Evolutionary conservation across 2,888 invertebrate species (phyloP).

Genomic region (Cynaeus angustus): DNA sequence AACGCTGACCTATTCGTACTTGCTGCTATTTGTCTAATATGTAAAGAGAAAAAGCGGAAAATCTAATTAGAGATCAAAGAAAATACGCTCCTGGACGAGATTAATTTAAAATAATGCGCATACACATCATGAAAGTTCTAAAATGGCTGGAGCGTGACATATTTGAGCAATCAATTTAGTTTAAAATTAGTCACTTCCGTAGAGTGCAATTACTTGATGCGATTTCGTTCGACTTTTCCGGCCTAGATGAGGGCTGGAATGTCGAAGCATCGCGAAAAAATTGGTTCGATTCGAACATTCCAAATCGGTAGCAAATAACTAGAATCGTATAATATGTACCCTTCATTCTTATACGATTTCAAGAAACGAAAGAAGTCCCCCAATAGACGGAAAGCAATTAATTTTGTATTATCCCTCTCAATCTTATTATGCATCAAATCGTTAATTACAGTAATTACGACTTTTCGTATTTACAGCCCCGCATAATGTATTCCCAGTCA

Average conservation of each 20-base stretch:
- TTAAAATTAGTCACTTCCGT: conserved; percentile 37
- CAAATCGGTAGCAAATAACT: conserved; percentile 4
- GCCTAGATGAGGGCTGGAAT: conserved; percentile 21
- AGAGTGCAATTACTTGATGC: conserved; percentile 34
- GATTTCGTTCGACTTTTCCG: conserved; percentile 40
- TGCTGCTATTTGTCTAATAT: too few species aligned
- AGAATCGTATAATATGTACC: conserved; percentile 21
- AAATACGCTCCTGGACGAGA: not conserved
- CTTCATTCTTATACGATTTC: not conserved
- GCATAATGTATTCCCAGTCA: conserved; percentile 44
- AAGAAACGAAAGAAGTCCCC: conserved; percentile 20
- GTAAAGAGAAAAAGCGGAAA: not conserved
- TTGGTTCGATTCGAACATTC: conserved; percentile 20
- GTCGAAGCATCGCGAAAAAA: conserved; percentile 32
- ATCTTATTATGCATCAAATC: conserved; percentile 51
- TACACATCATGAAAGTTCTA: not conserved
- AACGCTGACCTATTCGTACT: too few species aligned
- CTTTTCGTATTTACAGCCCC: conserved; percentile 47
- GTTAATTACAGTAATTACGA: conserved; percentile 51
- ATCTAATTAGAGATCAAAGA: conserved; percentile 1
- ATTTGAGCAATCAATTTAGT: conserved; percentile 24
- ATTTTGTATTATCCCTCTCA: conserved; percentile 48
- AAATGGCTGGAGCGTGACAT: conserved; percentile 1
- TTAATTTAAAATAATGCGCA: not conserved
- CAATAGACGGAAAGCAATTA: conserved; percentile 46